phyloP scores from a whole-genome alignment of 2,797 vertebrate species.

The Melanotaenia parkinsoni region DNA sequence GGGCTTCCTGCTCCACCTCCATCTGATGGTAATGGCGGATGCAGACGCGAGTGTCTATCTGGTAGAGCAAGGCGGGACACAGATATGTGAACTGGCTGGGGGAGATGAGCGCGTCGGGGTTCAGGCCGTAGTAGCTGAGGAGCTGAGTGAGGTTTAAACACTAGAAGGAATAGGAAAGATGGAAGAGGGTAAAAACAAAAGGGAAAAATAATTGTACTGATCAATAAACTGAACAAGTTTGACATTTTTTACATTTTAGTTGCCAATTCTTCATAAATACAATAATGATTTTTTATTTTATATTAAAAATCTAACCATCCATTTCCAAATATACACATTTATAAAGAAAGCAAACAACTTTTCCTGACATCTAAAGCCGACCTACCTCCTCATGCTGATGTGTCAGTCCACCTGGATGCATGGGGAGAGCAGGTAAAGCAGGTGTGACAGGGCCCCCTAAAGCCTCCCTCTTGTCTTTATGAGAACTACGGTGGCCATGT shows the following conservation, averaged over 20 bases:
- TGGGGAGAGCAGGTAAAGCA: slow-evolving; percentile 41
- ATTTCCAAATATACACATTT: no score
- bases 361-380: not conserved
- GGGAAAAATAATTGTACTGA: not conserved
- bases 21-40: slow-evolving; percentile 91
- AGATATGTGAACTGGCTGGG: slow-evolving; percentile 91
- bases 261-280: no score
- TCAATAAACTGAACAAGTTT: not conserved
- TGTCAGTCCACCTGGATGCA: slow-evolving; percentile 66
- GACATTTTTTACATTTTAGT: no score
- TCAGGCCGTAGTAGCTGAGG: slow-evolving; percentile 89
- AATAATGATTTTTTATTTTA: not conserved
- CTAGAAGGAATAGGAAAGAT: slow-evolving; percentile 69
- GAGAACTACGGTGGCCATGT: slow-evolving; percentile 64
- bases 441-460: slow-evolving; percentile 65
- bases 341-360: not conserved
- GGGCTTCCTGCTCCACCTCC: slow-evolving; percentile 81
- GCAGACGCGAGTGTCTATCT: slow-evolving; percentile 95
- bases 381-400: slow-evolving; percentile 90
- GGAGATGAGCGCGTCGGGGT: slow-evolving; percentile 87
- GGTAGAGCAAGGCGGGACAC: slow-evolving; percentile 96
- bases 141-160: slow-evolving; percentile 96
- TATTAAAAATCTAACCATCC: no score
- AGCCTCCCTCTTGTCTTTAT: slow-evolving; percentile 86
- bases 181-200: not conserved